Percentiles rank a stretch among this genome's conserved stretches.
Evolutionary conservation across 2,113 vertebrate genomes (phyloP).

Genomic region (Pitta sordida): DNA sequence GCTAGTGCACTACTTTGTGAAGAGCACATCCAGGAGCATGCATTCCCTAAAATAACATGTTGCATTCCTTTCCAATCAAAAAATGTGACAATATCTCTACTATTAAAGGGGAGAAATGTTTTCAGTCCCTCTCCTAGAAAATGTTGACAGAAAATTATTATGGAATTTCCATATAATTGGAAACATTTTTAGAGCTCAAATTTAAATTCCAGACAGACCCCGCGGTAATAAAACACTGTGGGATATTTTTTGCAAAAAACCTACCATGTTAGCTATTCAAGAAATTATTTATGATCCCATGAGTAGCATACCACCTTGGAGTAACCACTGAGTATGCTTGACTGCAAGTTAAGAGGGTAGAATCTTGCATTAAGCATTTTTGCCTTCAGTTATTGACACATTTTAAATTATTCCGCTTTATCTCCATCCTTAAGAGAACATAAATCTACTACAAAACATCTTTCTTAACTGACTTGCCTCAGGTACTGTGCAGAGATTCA

Average conservation of each 20-base stretch:
- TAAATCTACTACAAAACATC: conserved; percentile 67
- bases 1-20: rapidly evolving
- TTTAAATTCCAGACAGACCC: not conserved
- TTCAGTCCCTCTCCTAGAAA: not conserved
- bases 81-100: not conserved
- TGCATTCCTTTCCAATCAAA: not conserved
- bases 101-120: not conserved
- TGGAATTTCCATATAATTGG: too few relatives aligned
- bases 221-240: not conserved
- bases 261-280: not conserved
- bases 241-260: not conserved
- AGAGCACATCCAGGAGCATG: not conserved
- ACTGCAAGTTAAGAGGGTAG: conserved; percentile 34
- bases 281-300: not conserved
- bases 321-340: not conserved
- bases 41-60: not conserved
- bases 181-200: not conserved
- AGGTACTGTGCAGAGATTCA: conserved; percentile 59
- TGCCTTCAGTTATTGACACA: conserved; percentile 70
- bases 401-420: conserved; percentile 73
- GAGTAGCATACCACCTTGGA: not conserved
- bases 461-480: conserved; percentile 72
- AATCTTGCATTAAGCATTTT: conserved; percentile 57
- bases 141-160: not conserved
- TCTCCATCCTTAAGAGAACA: conserved; percentile 68